These are phyloP conservation scores for Achatina immaculata DNA, from an alignment of 1,140 invertebrate genomes.

Conservation along the genomic window DNA sequence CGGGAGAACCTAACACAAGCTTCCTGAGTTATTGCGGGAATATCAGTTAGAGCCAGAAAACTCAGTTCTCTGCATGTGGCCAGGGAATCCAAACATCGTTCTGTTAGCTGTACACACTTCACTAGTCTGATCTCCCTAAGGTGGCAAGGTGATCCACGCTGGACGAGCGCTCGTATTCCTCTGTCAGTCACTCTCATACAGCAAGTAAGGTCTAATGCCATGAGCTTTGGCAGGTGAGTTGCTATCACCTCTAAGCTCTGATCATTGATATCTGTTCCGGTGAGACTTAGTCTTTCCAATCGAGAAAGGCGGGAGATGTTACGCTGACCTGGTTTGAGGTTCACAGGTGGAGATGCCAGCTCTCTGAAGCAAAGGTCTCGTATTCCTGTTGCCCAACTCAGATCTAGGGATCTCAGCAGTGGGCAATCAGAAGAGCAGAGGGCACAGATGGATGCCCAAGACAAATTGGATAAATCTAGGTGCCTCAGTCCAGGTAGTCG, in stretches of 20 bases:
- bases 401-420: slow-evolving; percentile 80
- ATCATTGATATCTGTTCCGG: slow-evolving; percentile 91
- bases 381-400: slow-evolving; percentile 85
- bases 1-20: slow-evolving; percentile 36
- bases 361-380: slow-evolving; percentile 86
- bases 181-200: slow-evolving; percentile 89
- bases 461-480: slow-evolving; percentile 84
- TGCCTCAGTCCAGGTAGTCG: slow-evolving; percentile 84
- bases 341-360: slow-evolving; percentile 83
- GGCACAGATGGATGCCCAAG: slow-evolving; percentile 83
- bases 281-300: slow-evolving; percentile 81
- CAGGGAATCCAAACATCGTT: slow-evolving; percentile 35
- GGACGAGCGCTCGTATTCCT: slow-evolving; percentile 83
- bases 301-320: slow-evolving; percentile 85
- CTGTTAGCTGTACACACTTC: slow-evolving; percentile 42
- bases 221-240: slow-evolving; percentile 82
- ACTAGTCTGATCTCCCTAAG: slow-evolving; percentile 29
- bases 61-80: slow-evolving; percentile 33
- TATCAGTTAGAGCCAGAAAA: slow-evolving; percentile 36
- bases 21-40: slow-evolving; percentile 39
- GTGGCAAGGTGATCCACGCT: slow-evolving; percentile 63
- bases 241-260: slow-evolving; percentile 85
- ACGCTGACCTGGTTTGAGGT: slow-evolving; percentile 85
- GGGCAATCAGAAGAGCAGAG: slow-evolving; percentile 88
- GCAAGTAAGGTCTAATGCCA: slow-evolving; percentile 84